phyloP scores from a whole-genome alignment of 2,888 invertebrate genomes.

The Andrena flavipes region DNA sequence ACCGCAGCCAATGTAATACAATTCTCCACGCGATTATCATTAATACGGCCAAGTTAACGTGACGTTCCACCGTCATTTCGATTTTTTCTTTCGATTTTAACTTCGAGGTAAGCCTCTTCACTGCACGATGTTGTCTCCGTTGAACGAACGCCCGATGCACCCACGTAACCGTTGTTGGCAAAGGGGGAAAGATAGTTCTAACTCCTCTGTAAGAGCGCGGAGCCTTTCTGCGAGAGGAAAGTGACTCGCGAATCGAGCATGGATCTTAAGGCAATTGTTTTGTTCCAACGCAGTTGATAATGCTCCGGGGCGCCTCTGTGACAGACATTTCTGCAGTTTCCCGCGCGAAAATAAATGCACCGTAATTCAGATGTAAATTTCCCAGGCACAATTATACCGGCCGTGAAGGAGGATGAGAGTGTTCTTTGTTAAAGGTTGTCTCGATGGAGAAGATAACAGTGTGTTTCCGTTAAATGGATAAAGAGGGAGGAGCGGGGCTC shows the following conservation, averaged over 20 bases:
- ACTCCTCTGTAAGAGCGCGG: background rate
- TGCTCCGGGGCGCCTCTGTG: background rate
- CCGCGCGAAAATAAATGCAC: slow-evolving; percentile 30
- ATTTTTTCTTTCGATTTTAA: background rate
- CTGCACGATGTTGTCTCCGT: background rate
- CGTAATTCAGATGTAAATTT: slow-evolving; percentile 45
- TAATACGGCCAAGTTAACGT: slow-evolving; percentile 43
- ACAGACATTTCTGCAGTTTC: background rate
- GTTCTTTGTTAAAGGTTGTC: background rate
- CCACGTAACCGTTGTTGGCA: background rate
- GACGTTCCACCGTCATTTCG: background rate
- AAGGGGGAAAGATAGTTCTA: background rate
- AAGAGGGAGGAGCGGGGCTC: background rate
- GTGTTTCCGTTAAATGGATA: slow-evolving; percentile 18
- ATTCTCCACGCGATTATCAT: slow-evolving; percentile 38
- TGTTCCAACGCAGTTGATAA: background rate
- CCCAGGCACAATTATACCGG: slow-evolving; percentile 5
- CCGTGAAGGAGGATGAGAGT: background rate
- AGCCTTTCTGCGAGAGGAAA: background rate
- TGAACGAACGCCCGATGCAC: background rate
- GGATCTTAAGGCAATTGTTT: slow-evolving; percentile 26
- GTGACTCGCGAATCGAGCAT: background rate
- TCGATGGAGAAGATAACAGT: slow-evolving; percentile 5
- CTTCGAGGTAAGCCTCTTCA: background rate
- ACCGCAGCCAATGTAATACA: slow-evolving; percentile 14